Evolutionary conservation across 2,113 vertebrate genomes (phyloP).

Genomic region (Rhinolophus sinicus): DNA sequence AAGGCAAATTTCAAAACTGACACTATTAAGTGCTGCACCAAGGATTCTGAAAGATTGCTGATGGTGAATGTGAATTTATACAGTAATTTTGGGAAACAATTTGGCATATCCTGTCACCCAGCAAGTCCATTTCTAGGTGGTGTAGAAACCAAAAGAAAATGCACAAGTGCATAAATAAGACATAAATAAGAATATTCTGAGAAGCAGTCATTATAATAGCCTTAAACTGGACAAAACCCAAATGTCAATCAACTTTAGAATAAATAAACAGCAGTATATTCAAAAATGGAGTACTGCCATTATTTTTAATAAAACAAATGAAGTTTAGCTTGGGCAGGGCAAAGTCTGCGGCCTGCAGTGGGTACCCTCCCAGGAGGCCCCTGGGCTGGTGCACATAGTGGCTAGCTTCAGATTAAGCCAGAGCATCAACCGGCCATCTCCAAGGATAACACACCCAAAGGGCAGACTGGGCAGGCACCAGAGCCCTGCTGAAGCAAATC

Average conservation of each 20-base stretch:
- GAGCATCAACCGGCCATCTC: no score
- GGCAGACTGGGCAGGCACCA: no score
- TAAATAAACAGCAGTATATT: neutral
- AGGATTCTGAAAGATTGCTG: neutral
- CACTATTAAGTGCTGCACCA: neutral
- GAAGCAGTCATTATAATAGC: neutral
- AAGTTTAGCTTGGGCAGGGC: neutral
- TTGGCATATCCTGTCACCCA: neutral
- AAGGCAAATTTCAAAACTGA: neutral
- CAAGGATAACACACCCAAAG: no score
- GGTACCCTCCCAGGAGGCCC: no score
- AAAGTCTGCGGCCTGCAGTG: no score
- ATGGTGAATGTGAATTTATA: neutral
- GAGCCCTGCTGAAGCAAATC: no score
- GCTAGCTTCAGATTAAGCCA: no score
- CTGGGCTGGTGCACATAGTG: no score
- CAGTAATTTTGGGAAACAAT: neutral
- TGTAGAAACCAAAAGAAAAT: neutral
- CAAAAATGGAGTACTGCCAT: neutral
- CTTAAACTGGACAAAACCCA: no score
- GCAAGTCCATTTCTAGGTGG: neutral
- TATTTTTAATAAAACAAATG: neutral
- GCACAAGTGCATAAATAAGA: neutral
- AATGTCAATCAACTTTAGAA: neutral
- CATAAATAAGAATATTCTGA: neutral